Evolutionary conservation across 1,140 invertebrate species (phyloP).

Genomic region (Drosophila subobscura): DNA sequence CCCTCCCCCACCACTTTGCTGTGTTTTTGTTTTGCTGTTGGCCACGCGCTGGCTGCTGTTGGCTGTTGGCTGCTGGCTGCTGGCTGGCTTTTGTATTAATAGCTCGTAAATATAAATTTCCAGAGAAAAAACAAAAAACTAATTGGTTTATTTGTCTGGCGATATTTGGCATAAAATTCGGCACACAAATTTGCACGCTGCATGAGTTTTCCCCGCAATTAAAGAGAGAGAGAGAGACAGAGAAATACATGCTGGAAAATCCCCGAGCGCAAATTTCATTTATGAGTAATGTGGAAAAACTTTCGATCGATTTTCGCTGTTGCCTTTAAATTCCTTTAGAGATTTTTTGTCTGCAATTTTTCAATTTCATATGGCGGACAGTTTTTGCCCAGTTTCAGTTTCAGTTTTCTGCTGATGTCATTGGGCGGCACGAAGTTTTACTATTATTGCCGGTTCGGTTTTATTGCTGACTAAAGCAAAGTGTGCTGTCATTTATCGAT

Average conservation of each 20-base stretch:
- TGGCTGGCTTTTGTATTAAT: slow-evolving; percentile 68
- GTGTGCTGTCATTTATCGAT: slow-evolving; percentile 78
- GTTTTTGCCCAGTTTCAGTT: neutral
- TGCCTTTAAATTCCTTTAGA: slow-evolving; percentile 19
- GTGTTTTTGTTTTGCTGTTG: too few relatives aligned
- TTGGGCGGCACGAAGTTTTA: slow-evolving; percentile 65
- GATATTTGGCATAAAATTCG: slow-evolving; percentile 53
- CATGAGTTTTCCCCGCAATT: slow-evolving; percentile 31
- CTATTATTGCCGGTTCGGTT: slow-evolving; percentile 65
- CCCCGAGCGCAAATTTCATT: too few relatives aligned
- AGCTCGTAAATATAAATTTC: slow-evolving; percentile 74
- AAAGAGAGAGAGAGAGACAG: neutral
- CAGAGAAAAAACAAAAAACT: slow-evolving; percentile 47
- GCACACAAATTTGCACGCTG: slow-evolving; percentile 34
- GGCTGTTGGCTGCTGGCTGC: slow-evolving; percentile 37
- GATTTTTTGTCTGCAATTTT: slow-evolving; percentile 30
- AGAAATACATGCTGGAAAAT: too few relatives aligned
- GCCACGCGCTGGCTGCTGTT: neutral
- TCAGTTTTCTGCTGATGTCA: slow-evolving; percentile 70
- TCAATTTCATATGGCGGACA: slow-evolving; percentile 31
- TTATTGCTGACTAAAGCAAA: slow-evolving; percentile 69
- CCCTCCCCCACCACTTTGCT: neutral
- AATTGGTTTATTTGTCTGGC: slow-evolving; percentile 65
- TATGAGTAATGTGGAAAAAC: slow-evolving; percentile 19
- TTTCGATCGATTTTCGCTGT: slow-evolving; percentile 26